phyloP scores from a whole-genome alignment of 2,888 invertebrate species.

The Oscheius sp. region DNA sequence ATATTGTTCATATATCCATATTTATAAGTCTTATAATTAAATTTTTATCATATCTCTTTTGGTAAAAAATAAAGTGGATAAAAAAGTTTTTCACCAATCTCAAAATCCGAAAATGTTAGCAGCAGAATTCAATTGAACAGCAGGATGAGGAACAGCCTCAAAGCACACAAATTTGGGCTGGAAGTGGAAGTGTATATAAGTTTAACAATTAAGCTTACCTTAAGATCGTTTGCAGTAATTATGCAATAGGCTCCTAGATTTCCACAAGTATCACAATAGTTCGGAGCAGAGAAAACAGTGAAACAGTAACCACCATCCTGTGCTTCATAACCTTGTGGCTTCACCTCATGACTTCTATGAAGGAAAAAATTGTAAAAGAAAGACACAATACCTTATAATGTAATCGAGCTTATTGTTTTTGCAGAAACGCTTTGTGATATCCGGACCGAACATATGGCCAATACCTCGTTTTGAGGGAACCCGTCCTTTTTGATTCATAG shows the following conservation, averaged over 20 bases:
- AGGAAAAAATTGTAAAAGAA: neutral
- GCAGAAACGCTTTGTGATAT: constrained; percentile 88
- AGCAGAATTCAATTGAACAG: constrained; percentile 66
- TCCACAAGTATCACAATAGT: constrained; percentile 93
- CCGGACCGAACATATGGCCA: constrained; percentile 95
- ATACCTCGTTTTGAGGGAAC: constrained; percentile 95
- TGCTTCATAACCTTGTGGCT: constrained; percentile 92
- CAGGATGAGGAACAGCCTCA: constrained; percentile 82
- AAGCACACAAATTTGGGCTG: constrained; percentile 89
- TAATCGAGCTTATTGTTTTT: constrained; percentile 87
- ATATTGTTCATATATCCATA: constrained; percentile 9
- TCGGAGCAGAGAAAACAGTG: constrained; percentile 98
- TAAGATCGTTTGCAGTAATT: constrained; percentile 79
- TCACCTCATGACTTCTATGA: constrained; percentile 90
- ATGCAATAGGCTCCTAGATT: constrained; percentile 98
- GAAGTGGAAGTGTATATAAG: constrained; percentile 73
- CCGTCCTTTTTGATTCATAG: constrained; percentile 86
- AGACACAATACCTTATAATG: constrained; percentile 76
- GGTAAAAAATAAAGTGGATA: neutral
- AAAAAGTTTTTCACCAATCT: neutral
- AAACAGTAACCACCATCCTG: constrained; percentile 94
- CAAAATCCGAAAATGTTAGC: constrained; percentile 27
- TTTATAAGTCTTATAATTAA: constrained; percentile 14
- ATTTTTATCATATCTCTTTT: neutral
- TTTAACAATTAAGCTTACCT: constrained; percentile 27